Evolutionary conservation across 1,140 invertebrate genomes (phyloP), one percentile per base, ranked within the genome.

Genomic region (Papilio helenus): DNA sequence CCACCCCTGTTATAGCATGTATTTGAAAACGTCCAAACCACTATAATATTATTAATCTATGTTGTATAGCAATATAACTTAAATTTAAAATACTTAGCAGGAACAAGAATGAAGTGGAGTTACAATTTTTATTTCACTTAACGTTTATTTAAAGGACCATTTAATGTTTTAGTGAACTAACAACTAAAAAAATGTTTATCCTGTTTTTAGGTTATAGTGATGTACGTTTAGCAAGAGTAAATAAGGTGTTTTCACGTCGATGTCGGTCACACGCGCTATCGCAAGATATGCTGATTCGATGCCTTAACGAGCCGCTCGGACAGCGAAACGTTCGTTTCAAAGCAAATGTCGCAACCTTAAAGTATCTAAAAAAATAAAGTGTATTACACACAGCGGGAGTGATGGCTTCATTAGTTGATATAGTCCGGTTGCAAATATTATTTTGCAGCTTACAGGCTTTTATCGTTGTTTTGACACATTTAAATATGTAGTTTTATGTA

Each of bases 231-330:
- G 49, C 16, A 55, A 9, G 18, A 29, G 61, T 68, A 68, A 68
- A 68, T 29, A 68, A 29, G 4, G 61, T 12, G n/a, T 29, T 68
- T 68, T 29, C 61, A 29, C 61, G 26, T 29, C 10, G 23, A 16
- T 29, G 61, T 29, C 61, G 61, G 61, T 26, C 20, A 12, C 61
- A 68, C 12, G 26, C 61, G 26, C 61, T 26, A 68, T 34, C 61
- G 12, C 14, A 68, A 68, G 26, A 68, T 68, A 68, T 68, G 61
- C 26, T 68, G 61, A 68, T 68, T 12, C 61, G 61, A 68, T 68
- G 3, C 61, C 23, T 68, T 68, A 29, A 29, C 61, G 61, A 68
- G 61, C 26, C 26, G 61, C 26, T 26, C 61, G 10, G 23, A 68
- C 61, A 65, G 61, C 26, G 29, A 68, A 29, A 68, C 26, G 58